Evolutionary conservation across 2,888 invertebrate species (phyloP).

Genomic region (Poecilobothrus nobilitatus): DNA sequence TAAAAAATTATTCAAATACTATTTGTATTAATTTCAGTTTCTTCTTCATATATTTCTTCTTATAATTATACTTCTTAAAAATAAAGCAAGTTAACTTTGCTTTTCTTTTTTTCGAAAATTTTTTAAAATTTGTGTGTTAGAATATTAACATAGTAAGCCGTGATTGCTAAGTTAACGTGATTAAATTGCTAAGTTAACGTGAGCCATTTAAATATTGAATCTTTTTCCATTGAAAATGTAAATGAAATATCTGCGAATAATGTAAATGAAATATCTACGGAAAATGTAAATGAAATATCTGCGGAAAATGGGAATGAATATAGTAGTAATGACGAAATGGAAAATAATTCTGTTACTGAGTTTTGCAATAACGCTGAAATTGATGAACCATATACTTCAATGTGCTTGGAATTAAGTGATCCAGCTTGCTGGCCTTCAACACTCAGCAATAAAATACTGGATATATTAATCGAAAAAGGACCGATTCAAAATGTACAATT

Average conservation of each 20-base stretch:
- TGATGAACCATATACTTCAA: slow-evolving; percentile 3
- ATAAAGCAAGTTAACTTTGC: slow-evolving; percentile 1
- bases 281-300: slow-evolving; percentile 4
- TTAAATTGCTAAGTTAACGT: background rate
- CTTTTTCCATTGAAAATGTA: background rate
- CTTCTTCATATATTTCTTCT: slow-evolving; percentile 5
- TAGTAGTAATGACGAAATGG: slow-evolving; percentile 7
- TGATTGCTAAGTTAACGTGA: slow-evolving; percentile 5
- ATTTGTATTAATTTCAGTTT: background rate
- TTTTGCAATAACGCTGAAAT: slow-evolving; percentile 8
- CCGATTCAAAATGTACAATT: slow-evolving; percentile 9
- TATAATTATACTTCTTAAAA: background rate
- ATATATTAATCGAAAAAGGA: slow-evolving; percentile 7
- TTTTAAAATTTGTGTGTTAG: slow-evolving; percentile 9
- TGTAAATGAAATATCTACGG: background rate
- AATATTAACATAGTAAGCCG: slow-evolving; percentile 9
- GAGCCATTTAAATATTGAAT: background rate
- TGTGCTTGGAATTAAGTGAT: background rate
- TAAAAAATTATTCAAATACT: slow-evolving; percentile 8
- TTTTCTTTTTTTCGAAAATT: slow-evolving; percentile 2
- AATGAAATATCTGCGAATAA: slow-evolving; percentile 8
- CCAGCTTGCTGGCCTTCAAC: background rate
- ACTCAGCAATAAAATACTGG: slow-evolving; percentile 5
- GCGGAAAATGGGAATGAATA: slow-evolving; percentile 2
- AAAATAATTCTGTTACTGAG: slow-evolving; percentile 5